Evolutionary conservation across 2,888 invertebrate species (phyloP).

Genomic region (Acanthococcus lagerstroemiae): DNA sequence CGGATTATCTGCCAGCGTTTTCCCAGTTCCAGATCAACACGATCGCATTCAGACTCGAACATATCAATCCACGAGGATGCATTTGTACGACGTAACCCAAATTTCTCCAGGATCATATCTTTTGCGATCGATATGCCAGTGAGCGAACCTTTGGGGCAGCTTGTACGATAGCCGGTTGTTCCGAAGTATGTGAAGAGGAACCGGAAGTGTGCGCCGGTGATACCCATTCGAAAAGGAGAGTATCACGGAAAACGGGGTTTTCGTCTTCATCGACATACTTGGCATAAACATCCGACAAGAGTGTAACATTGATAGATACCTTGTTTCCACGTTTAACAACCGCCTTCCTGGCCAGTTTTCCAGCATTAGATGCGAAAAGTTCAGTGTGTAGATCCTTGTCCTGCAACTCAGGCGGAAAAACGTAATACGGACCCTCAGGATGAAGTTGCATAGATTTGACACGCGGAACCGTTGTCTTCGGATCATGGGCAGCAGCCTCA

Average conservation of each 20-base stretch:
- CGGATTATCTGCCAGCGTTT: background rate
- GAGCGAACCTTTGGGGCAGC: too few species aligned
- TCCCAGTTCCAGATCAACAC: background rate
- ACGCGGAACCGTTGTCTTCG: background rate
- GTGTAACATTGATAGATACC: background rate
- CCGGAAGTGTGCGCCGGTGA: too few species aligned
- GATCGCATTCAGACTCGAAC: constrained; percentile 1
- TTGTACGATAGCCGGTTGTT: too few species aligned
- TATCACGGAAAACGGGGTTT: background rate
- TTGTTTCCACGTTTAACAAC: background rate
- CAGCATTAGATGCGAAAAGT: background rate
- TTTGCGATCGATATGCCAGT: too few species aligned
- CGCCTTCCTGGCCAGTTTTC: background rate
- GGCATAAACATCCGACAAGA: background rate
- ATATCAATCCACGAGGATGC: background rate
- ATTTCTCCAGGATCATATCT: background rate
- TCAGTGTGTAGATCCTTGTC: background rate
- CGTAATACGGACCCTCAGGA: background rate
- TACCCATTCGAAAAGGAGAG: too few species aligned
- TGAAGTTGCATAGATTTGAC: background rate
- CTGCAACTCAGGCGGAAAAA: background rate
- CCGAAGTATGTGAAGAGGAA: too few species aligned
- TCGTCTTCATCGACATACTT: background rate
- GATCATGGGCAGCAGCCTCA: background rate
- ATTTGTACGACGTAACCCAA: background rate